These are phyloP conservation scores for Apteryx mantelli DNA, from an alignment of 2,113 vertebrate species.

Conservation along the genomic window DNA sequence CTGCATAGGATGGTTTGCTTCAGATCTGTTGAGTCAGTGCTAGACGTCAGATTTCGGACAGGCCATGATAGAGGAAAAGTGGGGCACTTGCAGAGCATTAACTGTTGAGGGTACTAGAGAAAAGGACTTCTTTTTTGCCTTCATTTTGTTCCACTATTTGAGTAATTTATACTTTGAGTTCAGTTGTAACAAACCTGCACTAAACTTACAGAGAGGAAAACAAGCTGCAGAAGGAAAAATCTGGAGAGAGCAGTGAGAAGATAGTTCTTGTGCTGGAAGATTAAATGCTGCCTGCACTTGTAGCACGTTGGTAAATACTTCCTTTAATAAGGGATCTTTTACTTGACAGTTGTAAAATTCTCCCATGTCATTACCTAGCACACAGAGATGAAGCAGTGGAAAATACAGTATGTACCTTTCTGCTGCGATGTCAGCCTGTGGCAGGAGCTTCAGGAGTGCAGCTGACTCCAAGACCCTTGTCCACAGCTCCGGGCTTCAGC, in stretches of 20 bases:
- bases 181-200: background rate
- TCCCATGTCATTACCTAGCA: background rate
- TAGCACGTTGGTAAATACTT: background rate
- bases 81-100: background rate
- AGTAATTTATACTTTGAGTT: background rate
- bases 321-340: background rate
- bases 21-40: background rate
- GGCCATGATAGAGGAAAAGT: background rate
- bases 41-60: background rate
- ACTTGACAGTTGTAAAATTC: background rate
- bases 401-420: background rate
- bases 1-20: background rate
- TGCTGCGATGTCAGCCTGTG: fast-evolving
- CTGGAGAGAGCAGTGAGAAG: background rate
- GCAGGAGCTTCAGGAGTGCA: background rate
- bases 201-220: background rate
- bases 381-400: background rate
- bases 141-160: background rate
- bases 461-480: background rate
- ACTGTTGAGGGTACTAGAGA: background rate
- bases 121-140: background rate
- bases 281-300: background rate
- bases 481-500: background rate
- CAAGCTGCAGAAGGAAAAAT: background rate
- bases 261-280: background rate